These are phyloP conservation scores for Hirtodrosophila alboralis DNA, from an alignment of 2,888 invertebrate species.

Conservation along the genomic window DNA sequence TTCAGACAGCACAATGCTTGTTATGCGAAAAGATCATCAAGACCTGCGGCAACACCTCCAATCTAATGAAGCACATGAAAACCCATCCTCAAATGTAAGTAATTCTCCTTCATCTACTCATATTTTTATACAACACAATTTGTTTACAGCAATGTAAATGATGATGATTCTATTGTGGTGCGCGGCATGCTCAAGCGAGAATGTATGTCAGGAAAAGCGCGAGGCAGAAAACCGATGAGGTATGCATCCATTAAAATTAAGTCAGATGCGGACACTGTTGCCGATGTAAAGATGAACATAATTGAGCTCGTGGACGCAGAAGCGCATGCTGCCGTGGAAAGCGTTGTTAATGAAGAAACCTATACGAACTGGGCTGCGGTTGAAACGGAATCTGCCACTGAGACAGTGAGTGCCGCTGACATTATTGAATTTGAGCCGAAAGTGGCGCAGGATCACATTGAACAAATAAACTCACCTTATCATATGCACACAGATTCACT, in stretches of 20 bases:
- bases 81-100: conserved; percentile 61
- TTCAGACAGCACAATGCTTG: conserved; percentile 55
- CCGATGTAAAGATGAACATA: conserved; percentile 31
- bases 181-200: conserved; percentile 55
- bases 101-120: not conserved
- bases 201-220: conserved; percentile 10
- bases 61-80: conserved; percentile 61
- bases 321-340: conserved; percentile 26
- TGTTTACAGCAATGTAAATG: conserved; percentile 54
- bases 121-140: conserved; percentile 11
- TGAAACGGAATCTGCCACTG: conserved; percentile 40
- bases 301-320: conserved; percentile 48
- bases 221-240: conserved; percentile 24
- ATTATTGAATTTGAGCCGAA: conserved; percentile 64
- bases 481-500: conserved; percentile 17
- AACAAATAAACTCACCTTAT: conserved; percentile 14
- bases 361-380: conserved; percentile 33
- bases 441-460: conserved; percentile 21
- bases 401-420: conserved; percentile 45
- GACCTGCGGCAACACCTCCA: conserved; percentile 61
- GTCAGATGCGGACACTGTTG: conserved; percentile 4
- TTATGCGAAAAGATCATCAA: conserved; percentile 61
- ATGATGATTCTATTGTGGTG: conserved; percentile 48
- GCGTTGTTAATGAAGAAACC: conserved; percentile 43
- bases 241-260: conserved; percentile 30